Base-by-base conservation (phyloP, 2,888 invertebrate species). In the Argynnis bischoffii region DNA sequence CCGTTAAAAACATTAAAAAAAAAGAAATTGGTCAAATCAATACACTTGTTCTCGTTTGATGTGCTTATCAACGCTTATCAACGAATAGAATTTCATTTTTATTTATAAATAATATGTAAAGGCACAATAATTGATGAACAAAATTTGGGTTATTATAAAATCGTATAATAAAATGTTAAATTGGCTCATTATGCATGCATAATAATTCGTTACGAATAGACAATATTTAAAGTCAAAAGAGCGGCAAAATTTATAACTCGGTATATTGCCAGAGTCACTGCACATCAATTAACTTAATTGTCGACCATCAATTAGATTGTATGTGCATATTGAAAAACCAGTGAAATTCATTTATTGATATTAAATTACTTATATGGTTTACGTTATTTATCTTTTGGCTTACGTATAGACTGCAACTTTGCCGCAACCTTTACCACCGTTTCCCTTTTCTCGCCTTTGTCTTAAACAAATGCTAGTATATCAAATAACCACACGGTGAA, bases 201-300 rank as follows among this genome's bases (percentile, higher is more conserved):
- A 57, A 65, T 65, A 51, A 53, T 66, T 66, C 59, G 53, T 66
- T 54, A 59, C 54, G 65, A 66, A 66, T 59, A 66, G 65, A 66
- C 54, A 67, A 71, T 65, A 69, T 66, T 67, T 54, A 59, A 66
- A 56, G 51, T 65, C 57, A 65, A 60, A 64, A 69, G 69, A 69
- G 51, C 53, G 21, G 69, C 69, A 69, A 63, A 65, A 66, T 66
- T 66, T 66, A 66, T 66, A 66, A 66, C 71, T 64, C 61, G 70
- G 71, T 70, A 68, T 70, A 73, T 74, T 70, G 70, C 69, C 68
- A 71, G 67, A 73, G 74, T 72, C 74, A 72, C 75, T 75, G 72
- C 73, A 67, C 75, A 74, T 73, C 75, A 71, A 76, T 76, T 76
- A 71, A 71, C 66, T 73, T 76, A 74, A 76, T 75, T 71, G 75